Conservation (phyloP, 1,140 invertebrate species). For the Pectinophora gossypiella region DNA sequence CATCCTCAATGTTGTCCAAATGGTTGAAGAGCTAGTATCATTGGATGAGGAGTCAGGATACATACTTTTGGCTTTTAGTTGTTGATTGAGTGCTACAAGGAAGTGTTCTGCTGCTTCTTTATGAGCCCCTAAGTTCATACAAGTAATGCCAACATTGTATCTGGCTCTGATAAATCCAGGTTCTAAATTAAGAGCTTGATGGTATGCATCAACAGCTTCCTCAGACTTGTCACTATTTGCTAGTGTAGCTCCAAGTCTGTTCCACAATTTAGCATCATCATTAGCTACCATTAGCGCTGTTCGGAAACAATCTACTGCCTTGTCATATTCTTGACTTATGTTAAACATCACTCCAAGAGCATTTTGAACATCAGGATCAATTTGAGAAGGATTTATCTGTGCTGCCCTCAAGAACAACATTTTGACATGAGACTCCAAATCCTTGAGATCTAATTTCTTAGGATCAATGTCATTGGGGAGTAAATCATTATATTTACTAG, state of each 20-base stretch:
- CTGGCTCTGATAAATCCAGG: constrained; percentile 97
- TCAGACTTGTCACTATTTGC: constrained; percentile 96
- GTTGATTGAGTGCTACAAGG: constrained; percentile 93
- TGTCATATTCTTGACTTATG: constrained; percentile 94
- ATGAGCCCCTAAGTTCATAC: constrained; percentile 96
- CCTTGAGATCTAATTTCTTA: constrained; percentile 49
- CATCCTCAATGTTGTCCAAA: constrained; percentile 96
- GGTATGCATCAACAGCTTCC: constrained; percentile 97
- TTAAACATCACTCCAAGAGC: constrained; percentile 97
- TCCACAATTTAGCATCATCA: constrained; percentile 96
- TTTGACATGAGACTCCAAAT: constrained; percentile 78
- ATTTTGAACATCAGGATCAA: constrained; percentile 97
- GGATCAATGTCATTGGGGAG: constrained; percentile 73
- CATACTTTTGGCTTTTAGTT: constrained; percentile 83
- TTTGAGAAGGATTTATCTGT: constrained; percentile 82
- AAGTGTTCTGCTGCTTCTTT: constrained; percentile 97
- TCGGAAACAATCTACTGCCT: constrained; percentile 97
- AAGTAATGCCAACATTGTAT: constrained; percentile 98
- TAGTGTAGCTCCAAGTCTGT: constrained; percentile 96
- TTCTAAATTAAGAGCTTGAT: constrained; percentile 91
- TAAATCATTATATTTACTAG: constrained; percentile 90
- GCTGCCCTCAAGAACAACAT: constrained; percentile 92
- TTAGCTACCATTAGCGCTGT: constrained; percentile 90
- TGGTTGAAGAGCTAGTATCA: constrained; percentile 87
- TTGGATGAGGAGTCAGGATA: constrained; percentile 46